Evolutionary conservation across 2,888 invertebrate species (phyloP).

Genomic region (Plebejus anna): DNA sequence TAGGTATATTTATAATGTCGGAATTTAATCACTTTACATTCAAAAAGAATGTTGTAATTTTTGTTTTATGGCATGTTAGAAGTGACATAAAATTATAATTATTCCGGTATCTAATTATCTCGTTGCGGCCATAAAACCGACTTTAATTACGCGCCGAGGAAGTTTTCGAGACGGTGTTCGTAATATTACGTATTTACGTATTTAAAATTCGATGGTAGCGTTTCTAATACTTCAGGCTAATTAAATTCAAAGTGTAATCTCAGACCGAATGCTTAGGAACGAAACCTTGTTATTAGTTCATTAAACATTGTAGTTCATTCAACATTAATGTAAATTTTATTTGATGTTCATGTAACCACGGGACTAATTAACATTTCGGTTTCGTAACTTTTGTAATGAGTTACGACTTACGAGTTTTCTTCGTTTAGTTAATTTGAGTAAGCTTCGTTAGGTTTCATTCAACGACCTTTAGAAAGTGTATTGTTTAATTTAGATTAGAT

Average conservation of each 20-base stretch:
- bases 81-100: slow-evolving; percentile 30
- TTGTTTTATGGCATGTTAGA: slow-evolving; percentile 30
- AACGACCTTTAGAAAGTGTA: background rate
- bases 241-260: slow-evolving; percentile 21
- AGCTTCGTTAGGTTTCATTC: slow-evolving; percentile 28
- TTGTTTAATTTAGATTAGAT: background rate
- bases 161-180: slow-evolving; percentile 17
- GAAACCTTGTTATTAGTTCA: slow-evolving; percentile 12
- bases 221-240: slow-evolving; percentile 3
- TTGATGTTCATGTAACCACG: slow-evolving; percentile 5
- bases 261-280: background rate
- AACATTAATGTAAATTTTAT: slow-evolving; percentile 14
- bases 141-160: slow-evolving; percentile 16
- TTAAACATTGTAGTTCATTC: slow-evolving; percentile 21
- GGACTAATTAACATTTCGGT: background rate
- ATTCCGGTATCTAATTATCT: slow-evolving; percentile 27
- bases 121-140: slow-evolving; percentile 14
- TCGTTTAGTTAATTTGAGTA: slow-evolving; percentile 29
- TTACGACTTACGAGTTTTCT: slow-evolving; percentile 9
- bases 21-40: slow-evolving; percentile 29
- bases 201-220: background rate
- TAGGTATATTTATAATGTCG: slow-evolving; percentile 12
- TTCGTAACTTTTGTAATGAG: slow-evolving; percentile 15
- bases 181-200: slow-evolving; percentile 9
- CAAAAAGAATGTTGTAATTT: slow-evolving; percentile 31